A percentile compares a stretch with the other conserved stretches of the same genome.
phyloP scores from a whole-genome alignment of 2,888 invertebrate genomes.

The Pogonocherus hispidulus region DNA sequence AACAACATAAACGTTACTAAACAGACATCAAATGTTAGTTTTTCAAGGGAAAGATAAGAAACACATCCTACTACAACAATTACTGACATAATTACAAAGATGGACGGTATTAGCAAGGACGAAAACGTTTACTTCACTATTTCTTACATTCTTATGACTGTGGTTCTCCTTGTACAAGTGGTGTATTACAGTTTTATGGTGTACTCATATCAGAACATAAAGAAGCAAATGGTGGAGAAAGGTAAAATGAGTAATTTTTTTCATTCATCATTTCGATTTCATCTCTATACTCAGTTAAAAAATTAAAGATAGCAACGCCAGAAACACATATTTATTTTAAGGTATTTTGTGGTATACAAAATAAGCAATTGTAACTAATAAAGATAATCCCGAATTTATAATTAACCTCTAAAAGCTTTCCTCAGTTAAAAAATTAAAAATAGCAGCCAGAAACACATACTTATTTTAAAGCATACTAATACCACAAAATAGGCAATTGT shows the following conservation, averaged over 20 bases:
- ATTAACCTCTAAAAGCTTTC: no score
- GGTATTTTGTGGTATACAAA: no score
- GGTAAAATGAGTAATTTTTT: slow-evolving; percentile 16
- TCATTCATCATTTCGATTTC: no score
- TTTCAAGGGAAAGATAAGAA: neutral
- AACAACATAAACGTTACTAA: slow-evolving; percentile 4
- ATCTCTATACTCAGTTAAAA: no score
- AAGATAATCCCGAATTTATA: no score
- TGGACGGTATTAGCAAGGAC: neutral
- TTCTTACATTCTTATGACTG: slow-evolving; percentile 19
- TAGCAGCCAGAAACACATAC: no score
- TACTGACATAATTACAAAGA: neutral
- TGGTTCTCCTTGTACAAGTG: slow-evolving; percentile 20
- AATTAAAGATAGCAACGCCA: no score
- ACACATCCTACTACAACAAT: neutral
- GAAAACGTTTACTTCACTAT: slow-evolving; percentile 9
- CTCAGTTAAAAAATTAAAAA: no score
- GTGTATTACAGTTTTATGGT: slow-evolving; percentile 29
- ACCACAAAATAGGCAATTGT: no score
- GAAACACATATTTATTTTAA: no score
- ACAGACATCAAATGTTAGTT: neutral
- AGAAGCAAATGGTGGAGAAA: slow-evolving; percentile 22
- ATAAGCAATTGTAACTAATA: no score
- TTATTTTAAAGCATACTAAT: no score
- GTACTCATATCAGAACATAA: slow-evolving; percentile 29